phyloP scores from a whole-genome alignment of 2,113 vertebrate species.

The Tenebrosternarchus preto region DNA sequence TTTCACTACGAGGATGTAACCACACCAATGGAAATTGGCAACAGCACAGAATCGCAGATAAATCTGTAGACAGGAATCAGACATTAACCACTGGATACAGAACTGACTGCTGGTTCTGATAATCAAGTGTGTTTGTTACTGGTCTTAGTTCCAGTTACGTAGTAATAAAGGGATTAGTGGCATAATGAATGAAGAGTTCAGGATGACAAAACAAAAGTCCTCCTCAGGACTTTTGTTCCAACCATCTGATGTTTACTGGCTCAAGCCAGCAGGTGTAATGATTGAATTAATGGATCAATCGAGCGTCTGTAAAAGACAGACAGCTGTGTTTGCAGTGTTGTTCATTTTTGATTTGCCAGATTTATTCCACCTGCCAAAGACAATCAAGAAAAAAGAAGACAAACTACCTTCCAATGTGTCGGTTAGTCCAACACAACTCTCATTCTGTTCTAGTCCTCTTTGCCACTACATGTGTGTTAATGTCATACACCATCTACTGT shows the following conservation, averaged over 20 bases:
- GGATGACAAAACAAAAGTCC: too few species aligned
- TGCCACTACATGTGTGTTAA: neutral
- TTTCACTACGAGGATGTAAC: neutral
- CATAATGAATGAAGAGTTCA: neutral
- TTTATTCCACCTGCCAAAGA: conserved; percentile 44
- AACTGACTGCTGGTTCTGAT: neutral
- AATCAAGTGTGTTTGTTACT: neutral
- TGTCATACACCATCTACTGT: neutral
- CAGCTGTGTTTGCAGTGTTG: too few species aligned
- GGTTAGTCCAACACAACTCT: neutral
- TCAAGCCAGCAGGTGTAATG: too few species aligned
- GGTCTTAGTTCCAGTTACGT: neutral
- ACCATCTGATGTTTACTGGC: too few species aligned
- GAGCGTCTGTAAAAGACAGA: too few species aligned
- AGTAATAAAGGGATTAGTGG: neutral
- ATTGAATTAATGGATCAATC: too few species aligned
- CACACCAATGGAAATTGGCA: neutral
- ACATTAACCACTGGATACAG: neutral
- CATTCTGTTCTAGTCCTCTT: neutral
- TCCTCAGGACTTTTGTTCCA: too few species aligned
- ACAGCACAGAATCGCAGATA: neutral
- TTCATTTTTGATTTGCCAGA: too few species aligned
- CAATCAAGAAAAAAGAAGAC: conserved; percentile 11
- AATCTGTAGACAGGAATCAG: neutral
- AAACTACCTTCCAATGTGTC: too few species aligned